phyloP scores from a whole-genome alignment of 2,888 invertebrate genomes.

The Leucania comma region DNA sequence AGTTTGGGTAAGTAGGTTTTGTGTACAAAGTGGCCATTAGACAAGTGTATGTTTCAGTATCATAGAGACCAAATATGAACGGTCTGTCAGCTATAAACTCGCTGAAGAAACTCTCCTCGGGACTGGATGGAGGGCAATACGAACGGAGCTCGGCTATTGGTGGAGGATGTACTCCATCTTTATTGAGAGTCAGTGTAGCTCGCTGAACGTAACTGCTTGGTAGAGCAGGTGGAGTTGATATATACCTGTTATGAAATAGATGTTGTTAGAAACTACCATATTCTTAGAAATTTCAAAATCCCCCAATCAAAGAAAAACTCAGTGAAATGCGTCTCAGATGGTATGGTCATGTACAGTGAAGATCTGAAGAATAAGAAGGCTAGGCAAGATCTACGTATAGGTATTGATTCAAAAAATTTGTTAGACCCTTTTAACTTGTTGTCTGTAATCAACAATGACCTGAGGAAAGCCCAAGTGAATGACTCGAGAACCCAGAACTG shows the following conservation, averaged over 20 bases:
- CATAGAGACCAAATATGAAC: constrained; percentile 45
- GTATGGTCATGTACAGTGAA: too few relatives aligned
- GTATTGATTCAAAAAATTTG: too few relatives aligned
- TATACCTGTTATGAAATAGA: constrained; percentile 38
- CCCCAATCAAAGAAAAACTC: too few relatives aligned
- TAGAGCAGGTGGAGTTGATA: constrained; percentile 48
- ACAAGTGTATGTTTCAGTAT: constrained; percentile 33
- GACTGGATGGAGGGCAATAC: neutral
- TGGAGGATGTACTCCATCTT: constrained; percentile 40
- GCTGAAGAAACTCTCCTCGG: constrained; percentile 38
- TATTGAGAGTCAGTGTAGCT: constrained; percentile 49
- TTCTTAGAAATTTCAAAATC: too few relatives aligned
- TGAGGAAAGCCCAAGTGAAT: too few relatives aligned
- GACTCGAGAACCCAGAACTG: too few relatives aligned
- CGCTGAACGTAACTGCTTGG: constrained; percentile 57
- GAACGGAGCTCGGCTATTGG: neutral
- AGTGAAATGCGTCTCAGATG: too few relatives aligned
- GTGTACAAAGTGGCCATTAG: constrained; percentile 33
- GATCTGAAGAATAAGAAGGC: too few relatives aligned
- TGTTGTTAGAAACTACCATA: too few relatives aligned
- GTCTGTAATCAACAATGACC: too few relatives aligned
- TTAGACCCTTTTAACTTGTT: too few relatives aligned
- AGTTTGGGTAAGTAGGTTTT: constrained; percentile 46
- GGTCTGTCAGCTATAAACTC: constrained; percentile 52
- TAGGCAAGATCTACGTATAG: too few relatives aligned